Base-by-base conservation (phyloP, 2,797 vertebrate species). In the Petrocephalus sullivani region DNA sequence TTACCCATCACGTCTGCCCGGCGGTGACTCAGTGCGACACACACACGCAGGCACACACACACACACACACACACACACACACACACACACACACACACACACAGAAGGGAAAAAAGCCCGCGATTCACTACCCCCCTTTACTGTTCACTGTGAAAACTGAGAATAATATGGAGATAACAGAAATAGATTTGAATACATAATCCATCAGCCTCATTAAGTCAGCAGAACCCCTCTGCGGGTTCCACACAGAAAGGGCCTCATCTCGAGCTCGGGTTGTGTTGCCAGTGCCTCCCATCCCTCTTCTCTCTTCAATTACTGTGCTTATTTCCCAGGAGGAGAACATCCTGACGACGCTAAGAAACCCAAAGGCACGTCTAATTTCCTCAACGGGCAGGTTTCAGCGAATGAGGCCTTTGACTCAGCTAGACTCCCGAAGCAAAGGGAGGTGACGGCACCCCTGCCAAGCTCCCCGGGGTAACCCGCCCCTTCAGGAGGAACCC, bases 121-220 rank as follows among this genome's bases (percentile, higher is more conserved):
- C 64, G 81, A 71, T 3, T 19, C 87, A 56, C 87, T 60, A 41
- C 53, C 37, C 54, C 4, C 9, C 87, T 60, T 82, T 28, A 46
- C 57, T 67, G 57, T 64, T 54, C 78, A 10, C 12, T 37, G 46
- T 51, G 78, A 60, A 60, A 84, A 88, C 21, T n/a, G 60, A 60
- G 56, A 86, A 86, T 86, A 86, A 86, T 57, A 41, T 86, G 84
- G 53, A 60, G 84, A 86, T 86, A 86, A 58, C 84, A 58, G 60
- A 83, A 88, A 85, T 57, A 21, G 87, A 81, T 53, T 53, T 56
- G 87, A 81, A 54, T 85, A 58, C 37, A 60, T 33, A 60, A 67
- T 67, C 57, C 58, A 46, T 88, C 58, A 33, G 75, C 19, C 58
- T 87, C 85, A 87, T 87, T 87, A 87, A 85, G 56, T 84, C 57